A percentile compares a stretch with the other conserved stretches of the same genome.
These are phyloP conservation scores for Artibeus jamaicensis DNA, from an alignment of 2,797 vertebrate species.

Conservation along the genomic window DNA sequence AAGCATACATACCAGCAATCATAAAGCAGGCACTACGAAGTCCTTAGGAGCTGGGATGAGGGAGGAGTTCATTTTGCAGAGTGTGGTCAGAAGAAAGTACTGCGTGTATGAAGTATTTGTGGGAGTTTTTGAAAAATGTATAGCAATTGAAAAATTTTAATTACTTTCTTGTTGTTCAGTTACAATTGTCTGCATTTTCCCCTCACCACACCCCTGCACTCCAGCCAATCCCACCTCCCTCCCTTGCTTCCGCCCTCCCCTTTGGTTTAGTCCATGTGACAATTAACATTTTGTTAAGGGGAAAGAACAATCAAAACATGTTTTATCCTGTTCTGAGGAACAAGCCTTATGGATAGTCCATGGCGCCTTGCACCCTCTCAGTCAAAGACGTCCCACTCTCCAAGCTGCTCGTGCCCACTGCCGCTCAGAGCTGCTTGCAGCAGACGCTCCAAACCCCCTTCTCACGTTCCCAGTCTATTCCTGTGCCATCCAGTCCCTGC, in stretches of 20 bases:
- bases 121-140: neutral
- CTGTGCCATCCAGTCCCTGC: neutral
- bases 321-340: neutral
- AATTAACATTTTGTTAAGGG: conserved; percentile 14
- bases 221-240: too few species aligned
- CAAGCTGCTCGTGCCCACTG: neutral
- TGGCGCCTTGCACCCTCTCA: neutral
- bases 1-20: neutral
- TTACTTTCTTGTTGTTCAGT: too few species aligned
- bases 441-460: neutral
- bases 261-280: neutral
- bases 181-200: too few species aligned
- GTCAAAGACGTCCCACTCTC: neutral
- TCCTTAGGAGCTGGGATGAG: neutral
- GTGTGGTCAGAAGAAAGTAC: neutral
- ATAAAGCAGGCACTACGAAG: neutral
- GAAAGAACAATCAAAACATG: neutral
- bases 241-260: too few species aligned
- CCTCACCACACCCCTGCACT: too few species aligned
- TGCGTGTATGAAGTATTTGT: neutral
- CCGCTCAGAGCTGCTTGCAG: neutral
- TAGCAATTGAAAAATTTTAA: neutral
- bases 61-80: neutral
- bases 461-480: neutral
- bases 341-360: neutral